These are phyloP conservation scores for Pyrrhia umbra DNA, from an alignment of 2,888 invertebrate genomes.

Conservation along the genomic window DNA sequence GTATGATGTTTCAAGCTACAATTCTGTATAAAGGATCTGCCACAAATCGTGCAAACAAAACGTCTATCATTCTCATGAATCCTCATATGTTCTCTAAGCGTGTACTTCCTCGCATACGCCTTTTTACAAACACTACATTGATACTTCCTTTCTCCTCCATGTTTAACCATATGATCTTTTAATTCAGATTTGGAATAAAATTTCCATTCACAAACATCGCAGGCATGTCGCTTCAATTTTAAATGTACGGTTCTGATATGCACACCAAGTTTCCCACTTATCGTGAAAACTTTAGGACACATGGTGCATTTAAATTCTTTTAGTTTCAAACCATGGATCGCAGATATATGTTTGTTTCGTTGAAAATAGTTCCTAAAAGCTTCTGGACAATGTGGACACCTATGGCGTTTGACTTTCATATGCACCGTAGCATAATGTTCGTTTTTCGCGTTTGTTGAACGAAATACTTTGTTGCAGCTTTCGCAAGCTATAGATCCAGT, in stretches of 20 bases:
- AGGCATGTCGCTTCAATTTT: slow-evolving; percentile 83
- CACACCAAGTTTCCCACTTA: slow-evolving; percentile 81
- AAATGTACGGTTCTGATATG: slow-evolving; percentile 84
- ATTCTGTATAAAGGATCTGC: slow-evolving; percentile 81
- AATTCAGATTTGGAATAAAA: slow-evolving; percentile 89
- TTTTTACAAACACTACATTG: slow-evolving; percentile 88
- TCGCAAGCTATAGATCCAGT: slow-evolving; percentile 83
- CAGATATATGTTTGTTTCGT: slow-evolving; percentile 81
- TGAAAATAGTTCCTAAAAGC: slow-evolving; percentile 84
- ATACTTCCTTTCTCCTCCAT: slow-evolving; percentile 87
- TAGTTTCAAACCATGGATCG: slow-evolving; percentile 79
- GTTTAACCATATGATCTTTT: slow-evolving; percentile 89
- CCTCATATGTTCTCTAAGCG: slow-evolving; percentile 83
- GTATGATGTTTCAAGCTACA: slow-evolving; percentile 83
- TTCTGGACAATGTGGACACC: slow-evolving; percentile 83
- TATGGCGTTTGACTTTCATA: slow-evolving; percentile 82
- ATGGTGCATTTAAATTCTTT: slow-evolving; percentile 83
- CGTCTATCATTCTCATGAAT: slow-evolving; percentile 83
- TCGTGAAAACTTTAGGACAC: slow-evolving; percentile 81
- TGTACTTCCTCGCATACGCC: slow-evolving; percentile 85
- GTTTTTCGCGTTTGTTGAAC: slow-evolving; percentile 83
- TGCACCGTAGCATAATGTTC: slow-evolving; percentile 88
- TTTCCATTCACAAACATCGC: slow-evolving; percentile 88
- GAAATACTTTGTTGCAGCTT: slow-evolving; percentile 86
- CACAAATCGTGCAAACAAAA: slow-evolving; percentile 81